phyloP scores from a whole-genome alignment of 2,888 invertebrate species.

The Heliconius charithonia region DNA sequence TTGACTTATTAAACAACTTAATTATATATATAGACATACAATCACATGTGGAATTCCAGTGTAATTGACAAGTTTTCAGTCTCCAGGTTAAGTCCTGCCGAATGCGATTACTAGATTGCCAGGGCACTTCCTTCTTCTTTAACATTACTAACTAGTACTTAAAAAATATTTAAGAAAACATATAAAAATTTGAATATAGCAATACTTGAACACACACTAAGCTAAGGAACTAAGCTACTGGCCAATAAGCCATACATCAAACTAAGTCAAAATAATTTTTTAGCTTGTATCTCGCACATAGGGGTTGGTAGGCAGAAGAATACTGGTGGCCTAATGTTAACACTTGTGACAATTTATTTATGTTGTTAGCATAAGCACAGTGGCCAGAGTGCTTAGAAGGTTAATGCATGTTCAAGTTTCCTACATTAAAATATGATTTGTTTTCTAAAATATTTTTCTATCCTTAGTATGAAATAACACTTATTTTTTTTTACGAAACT shows the following conservation, averaged over 20 bases:
- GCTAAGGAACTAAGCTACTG: neutral
- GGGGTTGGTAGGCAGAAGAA: no score
- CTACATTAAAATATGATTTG: neutral
- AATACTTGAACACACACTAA: neutral
- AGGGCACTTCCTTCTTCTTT: slow-evolving; percentile 76
- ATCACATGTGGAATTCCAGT: slow-evolving; percentile 75
- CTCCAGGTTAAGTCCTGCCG: slow-evolving; percentile 73
- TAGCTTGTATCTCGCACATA: no score
- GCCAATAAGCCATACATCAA: neutral
- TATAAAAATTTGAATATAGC: neutral
- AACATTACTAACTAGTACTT: slow-evolving; percentile 64
- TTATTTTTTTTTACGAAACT: neutral
- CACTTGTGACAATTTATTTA: neutral
- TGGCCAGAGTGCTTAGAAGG: neutral
- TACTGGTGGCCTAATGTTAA: no score
- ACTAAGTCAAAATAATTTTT: neutral
- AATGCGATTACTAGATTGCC: slow-evolving; percentile 74
- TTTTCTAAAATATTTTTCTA: neutral
- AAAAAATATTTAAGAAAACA: slow-evolving; percentile 1
- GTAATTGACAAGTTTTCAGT: slow-evolving; percentile 67
- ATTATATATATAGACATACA: slow-evolving; percentile 63
- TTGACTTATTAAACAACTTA: slow-evolving; percentile 17
- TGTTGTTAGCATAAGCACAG: neutral
- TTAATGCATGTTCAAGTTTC: neutral
- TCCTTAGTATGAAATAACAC: neutral